phyloP scores from a whole-genome alignment of 2,797 vertebrate species.

The Epinephelus awoara region DNA sequence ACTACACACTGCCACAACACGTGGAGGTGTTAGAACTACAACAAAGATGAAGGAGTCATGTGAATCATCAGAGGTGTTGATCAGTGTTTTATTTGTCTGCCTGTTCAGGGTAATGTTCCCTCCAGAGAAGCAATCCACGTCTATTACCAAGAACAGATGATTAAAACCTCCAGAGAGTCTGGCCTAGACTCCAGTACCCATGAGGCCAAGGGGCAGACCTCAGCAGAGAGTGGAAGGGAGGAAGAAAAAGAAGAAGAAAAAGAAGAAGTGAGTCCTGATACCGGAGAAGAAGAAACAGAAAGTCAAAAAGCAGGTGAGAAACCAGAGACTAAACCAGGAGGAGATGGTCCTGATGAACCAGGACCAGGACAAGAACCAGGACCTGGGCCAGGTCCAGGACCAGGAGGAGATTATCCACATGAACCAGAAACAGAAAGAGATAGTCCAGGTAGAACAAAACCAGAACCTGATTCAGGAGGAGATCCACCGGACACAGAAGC shows the following conservation, averaged over 20 bases:
- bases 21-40: not conserved
- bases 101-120: slow-evolving; percentile 90
- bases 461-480: not conserved
- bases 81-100: not conserved
- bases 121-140: slow-evolving; percentile 92
- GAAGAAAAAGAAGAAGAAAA: not conserved
- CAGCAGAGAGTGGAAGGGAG: not conserved
- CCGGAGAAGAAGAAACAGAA: not conserved
- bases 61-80: not conserved
- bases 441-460: no score
- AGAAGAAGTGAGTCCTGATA: not conserved
- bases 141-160: slow-evolving; percentile 94
- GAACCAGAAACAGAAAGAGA: not conserved
- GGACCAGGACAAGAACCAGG: not conserved
- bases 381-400: not conserved
- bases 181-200: slow-evolving; percentile 81
- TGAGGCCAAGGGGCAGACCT: slow-evolving; percentile 13
- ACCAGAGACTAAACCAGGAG: not conserved
- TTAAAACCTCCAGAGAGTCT: slow-evolving; percentile 88
- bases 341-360: not conserved
- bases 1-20: not conserved
- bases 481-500: not conserved
- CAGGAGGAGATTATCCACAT: not conserved
- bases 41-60: not conserved
- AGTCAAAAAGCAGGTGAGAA: not conserved